A percentile compares a stretch with the other conserved stretches of the same genome.
Conservation (phyloP, 2,888 invertebrate species). For the Mesorhabditis spiculigera region DNA sequence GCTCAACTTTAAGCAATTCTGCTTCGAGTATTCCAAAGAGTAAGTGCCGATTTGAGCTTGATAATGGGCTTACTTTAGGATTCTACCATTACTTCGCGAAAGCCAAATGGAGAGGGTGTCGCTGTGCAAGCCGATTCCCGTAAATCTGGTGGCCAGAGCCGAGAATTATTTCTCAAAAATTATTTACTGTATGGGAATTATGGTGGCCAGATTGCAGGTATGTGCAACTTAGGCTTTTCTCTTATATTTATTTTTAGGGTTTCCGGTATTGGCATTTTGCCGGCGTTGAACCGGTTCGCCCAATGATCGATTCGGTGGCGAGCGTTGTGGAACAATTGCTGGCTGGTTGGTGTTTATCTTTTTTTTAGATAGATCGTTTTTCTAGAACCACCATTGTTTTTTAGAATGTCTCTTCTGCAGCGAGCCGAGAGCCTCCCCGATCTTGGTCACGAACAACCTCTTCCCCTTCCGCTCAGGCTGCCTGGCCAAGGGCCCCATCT, state of each 20-base stretch:
- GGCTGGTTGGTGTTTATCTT: constrained; percentile 6
- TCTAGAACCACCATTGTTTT: constrained; percentile 25
- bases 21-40: neutral
- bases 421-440: constrained; percentile 45
- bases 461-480: constrained; percentile 35
- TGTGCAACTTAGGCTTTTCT: neutral
- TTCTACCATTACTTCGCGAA: neutral
- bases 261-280: constrained; percentile 37
- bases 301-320: constrained; percentile 22
- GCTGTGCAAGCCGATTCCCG: constrained; percentile 15
- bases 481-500: constrained; percentile 21
- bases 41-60: neutral
- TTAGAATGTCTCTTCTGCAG: constrained; percentile 42
- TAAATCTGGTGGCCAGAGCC: constrained; percentile 27
- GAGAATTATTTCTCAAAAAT: constrained; percentile 39
- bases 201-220: constrained; percentile 42
- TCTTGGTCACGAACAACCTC: constrained; percentile 54
- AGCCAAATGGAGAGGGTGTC: constrained; percentile 25
- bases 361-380: constrained; percentile 5
- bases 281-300: constrained; percentile 20
- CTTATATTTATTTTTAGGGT: constrained; percentile 25
- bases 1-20: neutral
- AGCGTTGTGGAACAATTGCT: constrained; percentile 18
- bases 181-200: constrained; percentile 47
- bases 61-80: neutral